Evolutionary conservation across 1,140 invertebrate genomes (phyloP).

Genomic region (Euglossa dilemma): DNA sequence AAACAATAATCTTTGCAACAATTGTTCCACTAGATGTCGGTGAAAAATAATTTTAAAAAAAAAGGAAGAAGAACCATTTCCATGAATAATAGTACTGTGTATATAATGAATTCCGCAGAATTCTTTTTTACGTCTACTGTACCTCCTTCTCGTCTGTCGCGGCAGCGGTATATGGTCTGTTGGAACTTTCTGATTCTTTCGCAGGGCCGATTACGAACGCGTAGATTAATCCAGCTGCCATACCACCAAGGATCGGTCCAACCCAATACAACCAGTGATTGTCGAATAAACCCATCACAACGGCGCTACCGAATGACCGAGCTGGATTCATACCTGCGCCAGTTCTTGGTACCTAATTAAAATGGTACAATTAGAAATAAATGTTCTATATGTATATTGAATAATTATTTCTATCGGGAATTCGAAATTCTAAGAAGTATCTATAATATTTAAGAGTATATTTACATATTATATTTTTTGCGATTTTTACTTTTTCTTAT

Average conservation of each 20-base stretch:
- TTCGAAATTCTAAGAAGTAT: neutral
- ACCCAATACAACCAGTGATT: constrained; percentile 96
- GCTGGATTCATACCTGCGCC: constrained; percentile 96
- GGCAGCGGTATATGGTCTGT: constrained; percentile 84
- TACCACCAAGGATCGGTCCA: constrained; percentile 91
- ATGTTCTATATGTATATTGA: neutral
- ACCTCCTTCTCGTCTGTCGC: constrained; percentile 88
- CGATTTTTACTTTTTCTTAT: no score
- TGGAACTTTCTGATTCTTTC: constrained; percentile 76
- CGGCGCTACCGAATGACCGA: constrained; percentile 91
- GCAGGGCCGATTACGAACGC: constrained; percentile 87
- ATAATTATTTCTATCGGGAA: neutral
- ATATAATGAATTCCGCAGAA: neutral
- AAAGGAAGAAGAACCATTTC: neutral
- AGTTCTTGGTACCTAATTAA: constrained; percentile 87
- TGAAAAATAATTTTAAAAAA: neutral
- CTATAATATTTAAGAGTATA: no score
- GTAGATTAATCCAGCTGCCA: constrained; percentile 90
- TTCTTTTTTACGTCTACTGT: constrained; percentile 53
- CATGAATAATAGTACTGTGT: neutral
- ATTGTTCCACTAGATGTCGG: neutral
- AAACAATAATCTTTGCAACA: neutral
- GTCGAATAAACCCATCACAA: constrained; percentile 88
- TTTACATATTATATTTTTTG: no score
- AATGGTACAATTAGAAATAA: neutral